Percentiles rank a stretch among this genome's conserved stretches.
Evolutionary conservation across 1,140 invertebrate species (phyloP).

Genomic region (Leucophenga varia): DNA sequence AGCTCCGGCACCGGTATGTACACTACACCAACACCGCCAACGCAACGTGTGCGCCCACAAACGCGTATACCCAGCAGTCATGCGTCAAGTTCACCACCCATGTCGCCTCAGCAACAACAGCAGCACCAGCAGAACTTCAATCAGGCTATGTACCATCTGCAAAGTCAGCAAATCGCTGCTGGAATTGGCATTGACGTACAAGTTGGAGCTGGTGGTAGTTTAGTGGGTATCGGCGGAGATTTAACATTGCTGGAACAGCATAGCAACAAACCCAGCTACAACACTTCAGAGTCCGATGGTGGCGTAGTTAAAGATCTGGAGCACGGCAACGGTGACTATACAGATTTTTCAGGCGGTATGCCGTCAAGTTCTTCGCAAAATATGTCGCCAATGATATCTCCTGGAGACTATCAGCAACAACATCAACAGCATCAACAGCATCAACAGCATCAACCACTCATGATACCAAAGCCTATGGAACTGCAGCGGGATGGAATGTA

Average conservation of each 20-base stretch:
- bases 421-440: conserved; percentile 30
- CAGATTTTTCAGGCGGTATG: conserved; percentile 42
- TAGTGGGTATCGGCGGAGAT: conserved; percentile 21
- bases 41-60: conserved; percentile 58
- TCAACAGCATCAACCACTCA: too few species aligned
- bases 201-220: conserved; percentile 5
- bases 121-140: conserved; percentile 51
- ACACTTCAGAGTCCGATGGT: conserved; percentile 46
- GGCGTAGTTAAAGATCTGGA: conserved; percentile 49
- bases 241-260: conserved; percentile 20
- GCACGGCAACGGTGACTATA: conserved; percentile 32
- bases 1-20: conserved; percentile 66
- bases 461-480: conserved; percentile 50
- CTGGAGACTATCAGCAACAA: conserved; percentile 44
- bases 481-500: conserved; percentile 45
- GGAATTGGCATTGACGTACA: conserved; percentile 11
- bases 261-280: conserved; percentile 40
- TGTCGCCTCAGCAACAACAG: conserved; percentile 53
- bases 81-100: conserved; percentile 51
- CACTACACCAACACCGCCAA: conserved; percentile 56
- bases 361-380: conserved; percentile 47
- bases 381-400: conserved; percentile 44
- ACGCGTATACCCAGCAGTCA: conserved; percentile 47
- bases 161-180: conserved; percentile 47
- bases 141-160: conserved; percentile 53